Base-by-base conservation (phyloP, 2,113 vertebrate species). In the Natator depressus region DNA sequence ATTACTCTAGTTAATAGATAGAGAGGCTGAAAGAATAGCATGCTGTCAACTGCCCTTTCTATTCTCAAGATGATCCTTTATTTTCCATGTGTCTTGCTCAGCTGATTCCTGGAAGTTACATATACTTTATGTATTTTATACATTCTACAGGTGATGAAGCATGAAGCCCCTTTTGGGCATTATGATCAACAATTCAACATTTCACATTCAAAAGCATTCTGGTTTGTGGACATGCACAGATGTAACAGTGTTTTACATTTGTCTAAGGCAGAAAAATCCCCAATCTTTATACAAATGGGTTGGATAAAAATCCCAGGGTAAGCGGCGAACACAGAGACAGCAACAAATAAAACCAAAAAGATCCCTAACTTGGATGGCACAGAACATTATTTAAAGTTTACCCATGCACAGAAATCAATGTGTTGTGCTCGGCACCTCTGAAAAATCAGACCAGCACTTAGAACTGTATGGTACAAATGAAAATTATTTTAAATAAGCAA, bases 11-110 rank as follows among this genome's bases (percentile, higher is more conserved):
- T 89, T 85, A 92, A 55, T 54, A 59, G 87, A 91, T 84, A 87
- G 83, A 57, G 22, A 53, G 59, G 80, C 0, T 0, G 22, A 0
- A 2, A 92, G 89, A 85, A 57, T 22, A 57, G 42, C 54, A n/a
- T 27, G 85, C 87, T 85, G 50, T 25, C 75, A 69, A 59, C 57
- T 55, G 87, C 84, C 84, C 87, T 54, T 0, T 0, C 53, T 51
- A 62, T 83, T 83, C 80, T 49, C 80, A 54, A 20, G 49, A 4
- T n/a, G 8, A 82, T 3, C 38, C 50, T 59, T 49, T 10, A 38
- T 22, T 22, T 5, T 1, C 88, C 89, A 50, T n/a, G 0, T 1
- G 2, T 25, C 80, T 53, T n/a, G 25, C 10, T 0, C 3, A 49
- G 57, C 1, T 80, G 35, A 27, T 38, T 87, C 57, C 53, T 38